Percentiles rank a stretch among this genome's conserved stretches.
Evolutionary conservation across 1,140 invertebrate species (phyloP).

Genomic region (Drosophila micromelanica): DNA sequence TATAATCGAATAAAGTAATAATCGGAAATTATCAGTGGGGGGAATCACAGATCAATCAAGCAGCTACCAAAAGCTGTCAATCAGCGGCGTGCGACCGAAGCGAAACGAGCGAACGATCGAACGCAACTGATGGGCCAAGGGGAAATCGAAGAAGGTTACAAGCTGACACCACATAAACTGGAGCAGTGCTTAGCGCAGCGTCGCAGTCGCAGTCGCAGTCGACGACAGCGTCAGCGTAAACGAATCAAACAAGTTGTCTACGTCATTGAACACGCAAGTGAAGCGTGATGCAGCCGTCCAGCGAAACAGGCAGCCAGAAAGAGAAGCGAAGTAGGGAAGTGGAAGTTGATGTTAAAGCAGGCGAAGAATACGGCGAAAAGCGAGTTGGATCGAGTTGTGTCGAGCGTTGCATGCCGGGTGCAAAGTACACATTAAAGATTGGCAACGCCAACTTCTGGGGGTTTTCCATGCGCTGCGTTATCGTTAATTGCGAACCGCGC

Average conservation of each 20-base stretch:
- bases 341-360: conserved; percentile 5
- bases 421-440: conserved; percentile 61
- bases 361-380: conserved; percentile 15
- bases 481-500: conserved; percentile 29
- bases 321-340: conserved; percentile 2
- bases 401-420: conserved; percentile 33
- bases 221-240: conserved; percentile 1
- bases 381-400: conserved; percentile 26
- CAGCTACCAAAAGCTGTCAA: conserved; percentile 11
- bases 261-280: conserved; percentile 62
- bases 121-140: background rate
- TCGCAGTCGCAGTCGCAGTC: conserved; percentile 17
- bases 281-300: conserved; percentile 46
- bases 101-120: background rate
- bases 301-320: conserved; percentile 20
- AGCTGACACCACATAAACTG: conserved; percentile 16
- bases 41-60: conserved; percentile 15
- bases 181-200: conserved; percentile 18
- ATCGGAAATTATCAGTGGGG: conserved; percentile 9
- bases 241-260: conserved; percentile 38
- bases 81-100: conserved; percentile 30
- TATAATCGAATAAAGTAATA: background rate
- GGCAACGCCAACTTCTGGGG: conserved; percentile 54
- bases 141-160: conserved; percentile 12
- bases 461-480: conserved; percentile 63